A percentile compares a stretch with the other conserved stretches of the same genome.
Evolutionary conservation across 2,797 vertebrate species (phyloP).

Genomic region (Clarias platycephalus): DNA sequence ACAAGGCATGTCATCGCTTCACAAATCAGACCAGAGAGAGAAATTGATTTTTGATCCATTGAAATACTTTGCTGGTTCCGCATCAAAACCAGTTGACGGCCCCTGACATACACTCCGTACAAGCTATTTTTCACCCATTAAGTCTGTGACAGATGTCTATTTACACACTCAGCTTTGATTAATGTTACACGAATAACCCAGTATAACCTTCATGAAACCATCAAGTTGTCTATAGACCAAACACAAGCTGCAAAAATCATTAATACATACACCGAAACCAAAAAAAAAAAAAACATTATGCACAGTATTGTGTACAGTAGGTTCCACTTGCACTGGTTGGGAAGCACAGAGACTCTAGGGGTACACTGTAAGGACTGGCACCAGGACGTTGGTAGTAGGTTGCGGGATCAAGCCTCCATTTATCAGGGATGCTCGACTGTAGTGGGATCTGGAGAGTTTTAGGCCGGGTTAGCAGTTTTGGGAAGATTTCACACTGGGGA

Average conservation of each 20-base stretch:
- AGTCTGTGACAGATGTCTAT: neutral
- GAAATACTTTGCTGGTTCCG: neutral
- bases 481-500: too few relatives aligned
- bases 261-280: neutral
- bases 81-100: neutral
- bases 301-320: too few relatives aligned
- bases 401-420: too few relatives aligned
- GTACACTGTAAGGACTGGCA: too few relatives aligned
- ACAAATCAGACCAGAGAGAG: neutral
- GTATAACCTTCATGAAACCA: neutral
- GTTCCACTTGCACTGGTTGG: too few relatives aligned
- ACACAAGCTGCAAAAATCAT: neutral
- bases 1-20: neutral
- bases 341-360: too few relatives aligned
- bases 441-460: too few relatives aligned
- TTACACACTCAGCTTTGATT: neutral
- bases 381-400: too few relatives aligned
- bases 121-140: constrained; percentile 11
- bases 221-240: neutral
- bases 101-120: neutral
- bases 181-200: neutral
- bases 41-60: neutral
- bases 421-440: too few relatives aligned
- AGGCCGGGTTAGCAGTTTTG: too few relatives aligned
- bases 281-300: too few relatives aligned